Base-by-base conservation (phyloP, 2,888 invertebrate genomes). In the Blastobasis adustella region DNA sequence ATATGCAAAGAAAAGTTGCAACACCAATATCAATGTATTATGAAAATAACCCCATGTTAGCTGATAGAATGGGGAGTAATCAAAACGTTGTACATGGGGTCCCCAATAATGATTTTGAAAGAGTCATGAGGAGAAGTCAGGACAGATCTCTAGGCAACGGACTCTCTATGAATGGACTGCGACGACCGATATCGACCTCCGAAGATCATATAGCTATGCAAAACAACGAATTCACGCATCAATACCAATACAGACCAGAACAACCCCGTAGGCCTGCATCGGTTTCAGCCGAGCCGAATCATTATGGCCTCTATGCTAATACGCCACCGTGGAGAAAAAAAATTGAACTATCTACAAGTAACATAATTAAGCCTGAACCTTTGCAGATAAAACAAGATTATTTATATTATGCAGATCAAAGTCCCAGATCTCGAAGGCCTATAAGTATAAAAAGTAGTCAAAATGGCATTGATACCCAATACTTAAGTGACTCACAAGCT, bases 381-480 rank as follows among this genome's bases (percentile, higher is more conserved):
- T 77, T 80, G 45, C 82, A 81, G 61, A 58, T 71, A 55, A 78
- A 73, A 63, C 73, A 89, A 49, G 91, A 91, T 57, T 92, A 90
- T 65, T 89, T 92, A 56, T 94, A 94, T 66, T 90, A 92, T 53
- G 92, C 93, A 4, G 94, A 94, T 76, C 92, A 92, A 60, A 91
- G 91, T 55, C 94, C 94, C 0, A 86, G 94, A 63, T 94, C 94
- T 54, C 82, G 94, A 45, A 91, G 92, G 67, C 94, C 94, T 40
- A 93, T 94, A 61, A 92, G 93, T 64, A 90, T 94, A 55, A 87
- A 92, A 70, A 75, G 82, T 71, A 82, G 82, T 68, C 82, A 78
- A 69, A 82, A 78, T 58, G 82, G 81, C 56, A 65, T 70, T 54
- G 84, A 85, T 62, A 78, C 82, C 57, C 82, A 87, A 63, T 89